A percentile compares a stretch with the other conserved stretches of the same genome.
phyloP scores from a whole-genome alignment of 2,888 invertebrate species.

The Pseudococcus longispinus region DNA sequence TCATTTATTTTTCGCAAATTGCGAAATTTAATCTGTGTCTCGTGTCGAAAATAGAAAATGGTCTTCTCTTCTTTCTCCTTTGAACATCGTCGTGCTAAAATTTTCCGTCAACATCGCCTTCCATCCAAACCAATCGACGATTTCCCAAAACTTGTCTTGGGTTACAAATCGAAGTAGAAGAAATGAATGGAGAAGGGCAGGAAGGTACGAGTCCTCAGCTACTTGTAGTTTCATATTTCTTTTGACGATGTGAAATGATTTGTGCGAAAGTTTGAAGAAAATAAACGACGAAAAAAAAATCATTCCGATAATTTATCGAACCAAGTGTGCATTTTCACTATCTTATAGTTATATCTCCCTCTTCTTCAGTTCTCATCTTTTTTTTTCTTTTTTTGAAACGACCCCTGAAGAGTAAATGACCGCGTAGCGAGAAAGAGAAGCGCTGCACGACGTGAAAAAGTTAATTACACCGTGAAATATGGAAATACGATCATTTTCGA shows the following conservation, averaged over 20 bases:
- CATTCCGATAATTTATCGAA: background rate
- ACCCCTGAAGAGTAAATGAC: background rate
- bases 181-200: background rate
- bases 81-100: background rate
- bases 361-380: background rate
- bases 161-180: background rate
- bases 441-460: background rate
- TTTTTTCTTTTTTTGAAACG: background rate
- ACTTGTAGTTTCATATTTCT: background rate
- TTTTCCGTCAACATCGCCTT: background rate
- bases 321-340: background rate
- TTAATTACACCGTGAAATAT: constrained; percentile 1
- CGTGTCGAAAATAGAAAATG: background rate
- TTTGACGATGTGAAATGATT: background rate
- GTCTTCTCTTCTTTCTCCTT: background rate
- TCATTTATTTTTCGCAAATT: background rate
- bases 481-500: constrained; percentile 11
- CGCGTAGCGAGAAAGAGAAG: background rate
- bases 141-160: background rate
- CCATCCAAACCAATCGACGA: background rate
- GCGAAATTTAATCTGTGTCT: background rate
- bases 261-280: background rate
- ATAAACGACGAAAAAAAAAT: background rate
- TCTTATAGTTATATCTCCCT: background rate
- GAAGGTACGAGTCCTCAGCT: too few species aligned